Evolutionary conservation across 92 coral and sea anemone species (phyloP).

Genomic region (Palythoa grandiflora): DNA sequence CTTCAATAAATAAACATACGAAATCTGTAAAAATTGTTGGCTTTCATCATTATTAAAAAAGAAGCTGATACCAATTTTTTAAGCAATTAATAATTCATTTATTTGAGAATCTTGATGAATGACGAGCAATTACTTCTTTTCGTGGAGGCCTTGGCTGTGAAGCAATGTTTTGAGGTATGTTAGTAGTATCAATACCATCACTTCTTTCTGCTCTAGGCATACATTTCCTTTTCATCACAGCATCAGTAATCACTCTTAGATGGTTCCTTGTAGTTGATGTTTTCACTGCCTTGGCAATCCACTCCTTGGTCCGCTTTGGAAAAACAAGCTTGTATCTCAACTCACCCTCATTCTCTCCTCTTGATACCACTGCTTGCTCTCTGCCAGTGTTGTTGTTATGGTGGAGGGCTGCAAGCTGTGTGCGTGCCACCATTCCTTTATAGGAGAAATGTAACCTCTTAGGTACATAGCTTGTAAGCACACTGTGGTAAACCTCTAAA

Average conservation of each 20-base stretch:
- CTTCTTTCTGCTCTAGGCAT: background rate
- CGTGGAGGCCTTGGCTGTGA: background rate
- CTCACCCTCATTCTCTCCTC: constrained; percentile 26
- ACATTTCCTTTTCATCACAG: background rate
- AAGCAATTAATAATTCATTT: background rate
- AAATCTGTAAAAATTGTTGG: background rate
- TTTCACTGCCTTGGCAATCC: constrained; percentile 60
- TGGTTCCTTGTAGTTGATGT: constrained; percentile 32
- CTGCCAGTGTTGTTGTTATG: constrained; percentile 66
- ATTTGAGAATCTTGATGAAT: background rate
- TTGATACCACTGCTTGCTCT: constrained; percentile 51
- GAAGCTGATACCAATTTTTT: background rate
- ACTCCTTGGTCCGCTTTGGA: constrained; percentile 59
- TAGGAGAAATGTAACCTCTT: constrained; percentile 61
- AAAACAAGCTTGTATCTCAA: constrained; percentile 46
- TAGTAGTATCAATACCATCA: background rate
- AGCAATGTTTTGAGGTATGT: background rate
- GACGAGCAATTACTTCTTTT: background rate
- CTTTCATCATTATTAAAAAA: background rate
- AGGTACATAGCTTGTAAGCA: constrained; percentile 54
- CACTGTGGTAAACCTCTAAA: constrained; percentile 66
- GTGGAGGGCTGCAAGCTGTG: constrained; percentile 64
- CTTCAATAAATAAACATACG: background rate
- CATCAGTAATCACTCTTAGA: background rate
- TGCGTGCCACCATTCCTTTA: constrained; percentile 65